Conservation (phyloP, 2,113 vertebrate species). For the Tauraco erythrolophus region DNA sequence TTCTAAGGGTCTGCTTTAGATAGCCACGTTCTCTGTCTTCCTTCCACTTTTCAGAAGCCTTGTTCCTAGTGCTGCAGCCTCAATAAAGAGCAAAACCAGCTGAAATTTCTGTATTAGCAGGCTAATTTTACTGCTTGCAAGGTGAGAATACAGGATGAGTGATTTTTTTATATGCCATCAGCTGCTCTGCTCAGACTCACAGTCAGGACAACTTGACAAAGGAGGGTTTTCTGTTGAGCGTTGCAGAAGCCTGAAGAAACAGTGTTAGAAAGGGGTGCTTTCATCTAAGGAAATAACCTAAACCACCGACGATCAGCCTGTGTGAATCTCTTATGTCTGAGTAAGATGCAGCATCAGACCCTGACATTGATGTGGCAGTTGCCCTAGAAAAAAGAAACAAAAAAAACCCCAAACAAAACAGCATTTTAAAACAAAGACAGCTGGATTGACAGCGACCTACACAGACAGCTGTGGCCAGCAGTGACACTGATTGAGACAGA, state of each 20-base stretch:
- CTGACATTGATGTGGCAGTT: constrained; percentile 35
- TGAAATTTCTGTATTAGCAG: constrained; percentile 22
- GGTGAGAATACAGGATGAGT: constrained; percentile 10
- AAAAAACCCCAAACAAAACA: not conserved
- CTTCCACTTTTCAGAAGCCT: not conserved
- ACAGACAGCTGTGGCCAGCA: constrained; percentile 16
- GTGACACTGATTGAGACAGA: constrained; percentile 63
- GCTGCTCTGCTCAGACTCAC: constrained; percentile 19
- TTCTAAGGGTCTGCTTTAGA: not conserved
- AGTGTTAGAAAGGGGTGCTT: not conserved
- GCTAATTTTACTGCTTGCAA: constrained; percentile 45
- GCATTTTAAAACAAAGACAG: constrained; percentile 53
- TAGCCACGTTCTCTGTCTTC: rapidly evolving
- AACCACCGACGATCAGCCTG: not conserved
- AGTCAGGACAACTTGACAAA: not conserved
- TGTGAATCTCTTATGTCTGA: not conserved
- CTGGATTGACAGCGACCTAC: constrained; percentile 34
- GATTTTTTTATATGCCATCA: constrained; percentile 9
- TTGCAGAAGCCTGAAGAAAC: not conserved
- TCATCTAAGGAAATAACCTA: constrained; percentile 33
- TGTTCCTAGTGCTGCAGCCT: not conserved
- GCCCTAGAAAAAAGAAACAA: not conserved
- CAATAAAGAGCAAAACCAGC: not conserved
- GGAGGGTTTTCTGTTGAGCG: not conserved
- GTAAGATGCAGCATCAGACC: not conserved